A percentile compares a stretch with the other conserved stretches of the same genome.
Conservation (phyloP, 2,888 invertebrate genomes). For the Synergus laeviventris region DNA sequence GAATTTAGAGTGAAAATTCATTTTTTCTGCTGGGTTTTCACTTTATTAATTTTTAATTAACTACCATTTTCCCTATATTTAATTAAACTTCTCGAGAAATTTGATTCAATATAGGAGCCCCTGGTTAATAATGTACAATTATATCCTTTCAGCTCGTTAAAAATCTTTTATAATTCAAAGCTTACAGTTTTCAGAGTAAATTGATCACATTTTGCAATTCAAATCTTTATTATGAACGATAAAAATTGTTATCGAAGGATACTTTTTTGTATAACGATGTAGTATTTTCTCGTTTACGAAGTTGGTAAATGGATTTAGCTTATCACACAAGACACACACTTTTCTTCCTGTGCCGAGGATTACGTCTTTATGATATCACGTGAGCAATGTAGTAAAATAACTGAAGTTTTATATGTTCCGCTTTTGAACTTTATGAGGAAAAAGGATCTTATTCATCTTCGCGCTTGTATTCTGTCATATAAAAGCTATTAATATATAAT, state of each 20-base stretch:
- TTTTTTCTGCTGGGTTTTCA: too few relatives aligned
- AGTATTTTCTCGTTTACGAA: neutral
- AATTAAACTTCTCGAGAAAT: too few relatives aligned
- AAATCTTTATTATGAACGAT: neutral
- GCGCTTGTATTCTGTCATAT: neutral
- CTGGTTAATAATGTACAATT: too few relatives aligned
- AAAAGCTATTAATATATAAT: slow-evolving; percentile 8
- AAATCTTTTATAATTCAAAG: neutral
- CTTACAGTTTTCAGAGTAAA: neutral
- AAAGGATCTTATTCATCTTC: neutral
- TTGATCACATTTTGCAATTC: neutral
- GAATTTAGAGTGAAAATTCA: too few relatives aligned
- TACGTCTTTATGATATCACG: slow-evolving; percentile 17
- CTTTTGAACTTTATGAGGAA: neutral
- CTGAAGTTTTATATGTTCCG: neutral
- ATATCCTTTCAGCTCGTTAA: neutral
- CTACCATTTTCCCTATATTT: too few relatives aligned
- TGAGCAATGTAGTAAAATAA: slow-evolving; percentile 1
- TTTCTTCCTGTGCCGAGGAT: neutral
- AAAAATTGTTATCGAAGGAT: slow-evolving; percentile 24
- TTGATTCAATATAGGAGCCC: too few relatives aligned
- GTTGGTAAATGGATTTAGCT: slow-evolving; percentile 16
- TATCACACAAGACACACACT: neutral
- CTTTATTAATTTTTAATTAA: neutral
- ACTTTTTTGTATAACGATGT: slow-evolving; percentile 4